Base-by-base conservation (phyloP, 2,888 invertebrate genomes). In the Merodon equestris region DNA sequence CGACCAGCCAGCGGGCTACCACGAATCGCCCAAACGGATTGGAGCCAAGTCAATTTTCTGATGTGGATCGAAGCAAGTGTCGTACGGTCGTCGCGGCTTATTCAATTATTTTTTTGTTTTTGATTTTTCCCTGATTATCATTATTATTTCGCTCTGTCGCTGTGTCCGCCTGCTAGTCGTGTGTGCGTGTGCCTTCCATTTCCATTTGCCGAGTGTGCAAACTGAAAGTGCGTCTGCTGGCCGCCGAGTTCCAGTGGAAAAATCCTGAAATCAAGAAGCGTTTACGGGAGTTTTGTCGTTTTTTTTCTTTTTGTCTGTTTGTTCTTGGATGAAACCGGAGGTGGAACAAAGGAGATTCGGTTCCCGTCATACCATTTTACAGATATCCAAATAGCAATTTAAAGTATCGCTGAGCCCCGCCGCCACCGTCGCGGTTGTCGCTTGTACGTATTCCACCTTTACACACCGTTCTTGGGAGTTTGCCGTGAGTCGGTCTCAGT, bases 61-160 rank as follows among this genome's bases (percentile, higher is more conserved):
- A 60, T 79, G 74, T 79, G 79, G 68, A 74, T 70, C 64, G 68
- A 57, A 70, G 74, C 74, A 64, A 79, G 74, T 79, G 79, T 74
- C 68, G 56, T 61, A 50, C 74, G 74, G 66, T 74, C 27, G 27
- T 27, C 68, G 74, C 63, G 68, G 77, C 45, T 61, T 66, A 72
- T 60, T 50, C 10, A 63, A 67, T 73, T 63, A 44, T 63, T 47
- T 57, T 57, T 70, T 48, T 27, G 3, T 7, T 40, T 40, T 40
- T 42, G 60, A 18, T 14, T 40, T 47, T 63, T 57, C 27, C 51
- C 40, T 60, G 27, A 27, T n/a, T 4, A 27, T 27, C 7, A 7
- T 27, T 27, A 7, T 27, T 27, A 7, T 27, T 48, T 48, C 34
- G 44, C 57, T 19, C 53, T 17, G 15, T n/a, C 38, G 40, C 27